Evolutionary conservation across 2,113 vertebrate species (phyloP).

Genomic region (Lepisosteus oculatus): DNA sequence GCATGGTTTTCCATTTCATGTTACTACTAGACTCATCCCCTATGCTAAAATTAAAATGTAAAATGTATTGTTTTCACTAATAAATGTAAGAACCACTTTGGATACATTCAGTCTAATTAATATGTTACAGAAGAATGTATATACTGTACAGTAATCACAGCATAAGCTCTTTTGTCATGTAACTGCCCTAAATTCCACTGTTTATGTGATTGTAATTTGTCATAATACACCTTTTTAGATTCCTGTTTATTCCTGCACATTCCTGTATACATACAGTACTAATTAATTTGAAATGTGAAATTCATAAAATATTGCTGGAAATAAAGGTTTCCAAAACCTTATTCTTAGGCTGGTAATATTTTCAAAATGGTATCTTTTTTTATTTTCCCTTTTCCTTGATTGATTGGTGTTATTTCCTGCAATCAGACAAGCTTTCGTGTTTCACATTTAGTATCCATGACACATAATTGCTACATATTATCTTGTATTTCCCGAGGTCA

Average conservation of each 20-base stretch:
- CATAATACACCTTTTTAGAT: neutral
- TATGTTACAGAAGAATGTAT: too few relatives aligned
- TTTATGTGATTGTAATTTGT: neutral
- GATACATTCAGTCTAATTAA: too few relatives aligned
- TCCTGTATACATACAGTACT: neutral
- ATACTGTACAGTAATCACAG: too few relatives aligned
- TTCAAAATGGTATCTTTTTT: neutral
- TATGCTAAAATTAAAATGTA: too few relatives aligned
- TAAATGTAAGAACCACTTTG: too few relatives aligned
- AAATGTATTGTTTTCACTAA: too few relatives aligned
- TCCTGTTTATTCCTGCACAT: neutral
- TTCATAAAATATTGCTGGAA: neutral
- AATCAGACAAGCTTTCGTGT: conserved; percentile 1
- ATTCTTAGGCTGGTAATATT: conserved; percentile 3
- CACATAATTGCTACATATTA: conserved; percentile 3
- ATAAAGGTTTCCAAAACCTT: neutral
- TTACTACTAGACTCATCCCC: too few relatives aligned
- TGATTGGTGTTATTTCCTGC: conserved; percentile 7
- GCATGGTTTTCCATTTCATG: too few relatives aligned
- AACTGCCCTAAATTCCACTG: neutral
- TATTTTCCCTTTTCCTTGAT: conserved; percentile 5
- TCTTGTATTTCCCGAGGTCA: neutral
- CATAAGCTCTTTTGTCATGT: too few relatives aligned
- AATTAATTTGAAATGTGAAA: conserved; percentile 13
- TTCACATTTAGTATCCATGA: neutral